phyloP scores from a whole-genome alignment of 1,140 invertebrate genomes.

The Heliconius eleuchia region DNA sequence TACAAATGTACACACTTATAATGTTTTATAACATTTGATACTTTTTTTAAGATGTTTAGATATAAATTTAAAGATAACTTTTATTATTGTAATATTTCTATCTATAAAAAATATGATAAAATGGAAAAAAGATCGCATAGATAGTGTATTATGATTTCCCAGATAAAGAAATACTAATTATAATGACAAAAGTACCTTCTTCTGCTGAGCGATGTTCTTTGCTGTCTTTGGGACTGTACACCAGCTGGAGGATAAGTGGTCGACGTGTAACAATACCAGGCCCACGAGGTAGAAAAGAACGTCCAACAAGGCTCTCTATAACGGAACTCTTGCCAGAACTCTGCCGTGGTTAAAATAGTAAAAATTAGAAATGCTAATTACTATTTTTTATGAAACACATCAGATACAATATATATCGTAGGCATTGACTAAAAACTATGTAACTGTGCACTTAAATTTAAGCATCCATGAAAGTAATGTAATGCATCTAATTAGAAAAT shows the following conservation, averaged over 20 bases:
- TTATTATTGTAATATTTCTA: too few relatives aligned
- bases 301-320: conserved; percentile 98
- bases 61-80: too few relatives aligned
- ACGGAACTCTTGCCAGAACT: conserved; percentile 99
- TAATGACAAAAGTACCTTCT: conserved; percentile 84
- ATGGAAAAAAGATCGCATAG: not conserved
- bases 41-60: too few relatives aligned
- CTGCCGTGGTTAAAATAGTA: conserved; percentile 79
- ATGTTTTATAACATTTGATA: too few relatives aligned
- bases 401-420: not conserved
- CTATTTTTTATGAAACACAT: not conserved
- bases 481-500: conserved; percentile 7
- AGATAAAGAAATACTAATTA: not conserved
- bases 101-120: not conserved
- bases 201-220: conserved; percentile 91
- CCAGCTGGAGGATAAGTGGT: conserved; percentile 96
- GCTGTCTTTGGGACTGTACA: conserved; percentile 95
- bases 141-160: too few relatives aligned
- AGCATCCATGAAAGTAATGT: not conserved
- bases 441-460: not conserved
- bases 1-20: too few relatives aligned
- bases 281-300: conserved; percentile 97
- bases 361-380: not conserved
- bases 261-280: conserved; percentile 98
- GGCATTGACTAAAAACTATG: not conserved